These are phyloP conservation scores for Nesidiocoris tenuis DNA, from an alignment of 2,888 invertebrate genomes.

Conservation along the genomic window DNA sequence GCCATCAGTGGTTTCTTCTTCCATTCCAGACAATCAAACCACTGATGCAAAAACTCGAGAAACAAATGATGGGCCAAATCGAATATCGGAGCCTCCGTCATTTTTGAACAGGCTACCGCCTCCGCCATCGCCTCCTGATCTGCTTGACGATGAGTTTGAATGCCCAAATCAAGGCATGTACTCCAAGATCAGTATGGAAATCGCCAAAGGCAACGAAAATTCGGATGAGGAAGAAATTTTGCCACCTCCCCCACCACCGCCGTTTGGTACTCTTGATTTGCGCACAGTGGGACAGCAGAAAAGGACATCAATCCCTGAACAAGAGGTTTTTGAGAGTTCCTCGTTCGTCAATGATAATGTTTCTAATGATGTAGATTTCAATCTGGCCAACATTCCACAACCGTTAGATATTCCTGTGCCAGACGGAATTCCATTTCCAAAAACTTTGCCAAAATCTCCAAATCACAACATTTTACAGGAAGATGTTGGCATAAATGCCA, in stretches of 20 bases:
- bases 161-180: conserved; percentile 86
- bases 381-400: background rate
- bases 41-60: too few relatives aligned
- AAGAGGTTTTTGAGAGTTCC: conserved; percentile 7
- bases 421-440: background rate
- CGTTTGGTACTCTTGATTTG: conserved; percentile 18
- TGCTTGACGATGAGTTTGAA: conserved; percentile 56
- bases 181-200: conserved; percentile 75
- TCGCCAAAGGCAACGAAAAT: conserved; percentile 61
- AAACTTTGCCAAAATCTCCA: background rate
- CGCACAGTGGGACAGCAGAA: background rate
- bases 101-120: conserved; percentile 1
- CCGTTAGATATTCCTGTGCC: background rate
- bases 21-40: too few relatives aligned
- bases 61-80: background rate
- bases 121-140: conserved; percentile 14
- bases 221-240: conserved; percentile 15
- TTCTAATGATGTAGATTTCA: background rate
- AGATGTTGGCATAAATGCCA: too few relatives aligned
- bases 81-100: background rate
- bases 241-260: conserved; percentile 8
- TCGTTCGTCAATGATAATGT: background rate
- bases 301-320: background rate
- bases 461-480: too few relatives aligned
- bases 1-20: too few relatives aligned